Percentiles rank a stretch among this genome's conserved stretches.
phyloP scores from a whole-genome alignment of 2,888 invertebrate genomes.

The Epinotia demarniana region DNA sequence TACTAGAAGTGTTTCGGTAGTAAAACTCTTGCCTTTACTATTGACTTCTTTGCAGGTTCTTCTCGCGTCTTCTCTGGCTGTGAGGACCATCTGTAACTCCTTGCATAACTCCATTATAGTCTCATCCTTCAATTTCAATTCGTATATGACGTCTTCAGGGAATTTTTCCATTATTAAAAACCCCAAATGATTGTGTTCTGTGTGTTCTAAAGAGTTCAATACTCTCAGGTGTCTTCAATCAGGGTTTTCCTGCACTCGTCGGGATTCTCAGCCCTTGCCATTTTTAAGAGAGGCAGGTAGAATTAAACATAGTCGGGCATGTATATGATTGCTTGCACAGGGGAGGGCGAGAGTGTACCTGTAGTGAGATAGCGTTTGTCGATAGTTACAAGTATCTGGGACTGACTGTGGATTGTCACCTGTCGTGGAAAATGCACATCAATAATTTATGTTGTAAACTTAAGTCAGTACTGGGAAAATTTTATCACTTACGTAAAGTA shows the following conservation, averaged over 20 bases:
- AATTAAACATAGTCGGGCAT: too few species aligned
- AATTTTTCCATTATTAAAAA: slow-evolving; percentile 20
- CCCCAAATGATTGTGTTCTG: not conserved
- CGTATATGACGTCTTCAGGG: not conserved
- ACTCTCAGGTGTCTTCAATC: slow-evolving; percentile 12
- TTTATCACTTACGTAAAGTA: too few species aligned
- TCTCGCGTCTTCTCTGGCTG: not conserved
- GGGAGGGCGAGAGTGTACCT: too few species aligned
- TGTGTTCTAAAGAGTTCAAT: slow-evolving; percentile 10
- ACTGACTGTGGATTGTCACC: too few species aligned
- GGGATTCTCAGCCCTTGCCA: not conserved
- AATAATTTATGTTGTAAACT: too few species aligned
- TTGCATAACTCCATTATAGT: not conserved
- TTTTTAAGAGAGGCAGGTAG: too few species aligned
- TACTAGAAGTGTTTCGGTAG: not conserved
- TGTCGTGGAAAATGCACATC: too few species aligned
- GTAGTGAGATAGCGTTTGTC: too few species aligned
- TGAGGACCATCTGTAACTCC: not conserved
- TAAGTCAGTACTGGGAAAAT: too few species aligned
- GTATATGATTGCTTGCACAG: too few species aligned
- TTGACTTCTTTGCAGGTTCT: not conserved
- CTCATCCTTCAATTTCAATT: slow-evolving; percentile 5
- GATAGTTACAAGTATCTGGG: too few species aligned
- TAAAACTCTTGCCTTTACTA: not conserved
- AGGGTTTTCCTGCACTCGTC: slow-evolving; percentile 2